Conservation (phyloP, 2,113 vertebrate genomes). For the Psophia crepitans region DNA sequence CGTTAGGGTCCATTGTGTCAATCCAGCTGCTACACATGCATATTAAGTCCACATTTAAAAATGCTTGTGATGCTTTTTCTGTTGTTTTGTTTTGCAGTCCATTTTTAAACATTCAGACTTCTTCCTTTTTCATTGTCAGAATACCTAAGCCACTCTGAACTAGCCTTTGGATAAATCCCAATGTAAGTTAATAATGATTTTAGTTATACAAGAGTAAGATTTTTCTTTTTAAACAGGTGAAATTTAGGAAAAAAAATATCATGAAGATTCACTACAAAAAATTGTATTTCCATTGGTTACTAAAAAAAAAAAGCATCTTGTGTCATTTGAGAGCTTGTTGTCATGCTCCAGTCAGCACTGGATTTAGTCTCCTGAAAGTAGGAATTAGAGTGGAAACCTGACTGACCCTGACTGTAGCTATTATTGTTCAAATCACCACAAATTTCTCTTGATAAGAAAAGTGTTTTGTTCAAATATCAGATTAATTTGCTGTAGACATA, state of each 20-base stretch:
- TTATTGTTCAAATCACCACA: neutral
- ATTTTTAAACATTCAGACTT: slow-evolving; percentile 12
- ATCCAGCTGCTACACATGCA: slow-evolving; percentile 72
- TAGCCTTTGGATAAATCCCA: neutral
- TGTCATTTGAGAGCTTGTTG: neutral
- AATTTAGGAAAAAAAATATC: neutral
- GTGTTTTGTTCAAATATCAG: neutral
- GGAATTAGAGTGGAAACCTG: slow-evolving; percentile 5
- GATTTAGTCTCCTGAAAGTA: slow-evolving; percentile 3
- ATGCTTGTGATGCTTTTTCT: slow-evolving; percentile 68
- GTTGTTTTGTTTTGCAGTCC: slow-evolving; percentile 11
- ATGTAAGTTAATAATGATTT: neutral
- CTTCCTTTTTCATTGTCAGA: neutral
- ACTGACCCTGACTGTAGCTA: neutral
- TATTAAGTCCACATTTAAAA: slow-evolving; percentile 72
- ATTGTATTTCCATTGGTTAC: neutral
- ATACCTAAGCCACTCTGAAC: slow-evolving; percentile 12
- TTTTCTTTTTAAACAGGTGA: neutral
- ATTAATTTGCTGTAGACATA: neutral
- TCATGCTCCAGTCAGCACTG: neutral
- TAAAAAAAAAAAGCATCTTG: neutral
- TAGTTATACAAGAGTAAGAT: neutral
- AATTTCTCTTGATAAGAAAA: neutral
- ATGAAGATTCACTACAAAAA: neutral
- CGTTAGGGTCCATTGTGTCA: slow-evolving; percentile 74